These are phyloP conservation scores for Phylloscopus trochilus DNA, from an alignment of 2,113 vertebrate genomes.

Conservation along the genomic window DNA sequence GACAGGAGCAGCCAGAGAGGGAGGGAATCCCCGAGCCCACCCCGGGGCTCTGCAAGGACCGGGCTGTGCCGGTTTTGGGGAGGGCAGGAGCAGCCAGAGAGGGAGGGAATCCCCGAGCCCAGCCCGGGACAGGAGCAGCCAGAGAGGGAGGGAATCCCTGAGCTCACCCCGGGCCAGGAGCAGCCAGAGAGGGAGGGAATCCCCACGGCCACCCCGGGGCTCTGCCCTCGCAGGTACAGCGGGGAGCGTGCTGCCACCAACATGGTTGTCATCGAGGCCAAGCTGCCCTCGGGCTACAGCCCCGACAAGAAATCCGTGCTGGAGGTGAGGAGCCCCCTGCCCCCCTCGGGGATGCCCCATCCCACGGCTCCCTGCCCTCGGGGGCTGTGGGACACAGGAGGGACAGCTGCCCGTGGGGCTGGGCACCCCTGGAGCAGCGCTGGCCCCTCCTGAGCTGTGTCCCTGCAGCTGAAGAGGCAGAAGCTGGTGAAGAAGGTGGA, in stretches of 20 bases:
- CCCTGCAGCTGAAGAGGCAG: conserved; percentile 20
- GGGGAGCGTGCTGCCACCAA: conserved; percentile 74
- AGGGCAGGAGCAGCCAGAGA: too few relatives aligned
- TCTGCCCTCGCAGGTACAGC: conserved; percentile 56
- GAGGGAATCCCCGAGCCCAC: too few relatives aligned
- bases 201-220: rapidly evolving
- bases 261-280: conserved; percentile 82
- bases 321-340: conserved; percentile 35
- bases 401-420: neutral
- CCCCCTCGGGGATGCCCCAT: neutral
- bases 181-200: neutral
- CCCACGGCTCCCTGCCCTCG: neutral
- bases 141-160: too few relatives aligned
- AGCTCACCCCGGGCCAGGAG: too few relatives aligned
- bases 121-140: rapidly evolving
- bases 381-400: neutral
- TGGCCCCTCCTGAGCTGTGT: neutral
- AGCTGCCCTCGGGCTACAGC: conserved; percentile 77
- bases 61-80: too few relatives aligned
- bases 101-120: too few relatives aligned
- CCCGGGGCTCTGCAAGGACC: too few relatives aligned
- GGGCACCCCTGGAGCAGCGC: neutral
- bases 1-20: neutral
- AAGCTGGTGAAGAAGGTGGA: conserved; percentile 51
- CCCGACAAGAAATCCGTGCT: conserved; percentile 50